Percentiles rank a stretch among this genome's conserved stretches.
Conservation (phyloP, 2,888 invertebrate genomes). For the Digitonthophagus gazella region DNA sequence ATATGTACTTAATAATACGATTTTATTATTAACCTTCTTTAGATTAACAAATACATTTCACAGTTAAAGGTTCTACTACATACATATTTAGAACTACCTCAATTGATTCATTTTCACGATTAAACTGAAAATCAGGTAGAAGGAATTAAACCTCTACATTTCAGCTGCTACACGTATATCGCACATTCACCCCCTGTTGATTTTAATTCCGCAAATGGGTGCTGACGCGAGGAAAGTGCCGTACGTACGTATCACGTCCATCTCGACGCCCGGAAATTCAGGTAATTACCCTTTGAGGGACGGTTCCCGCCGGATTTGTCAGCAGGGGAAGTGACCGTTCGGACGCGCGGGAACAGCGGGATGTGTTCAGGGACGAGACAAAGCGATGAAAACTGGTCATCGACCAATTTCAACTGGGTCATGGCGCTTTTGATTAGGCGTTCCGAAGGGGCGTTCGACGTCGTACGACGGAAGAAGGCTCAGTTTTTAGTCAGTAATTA, state of each 20-base stretch:
- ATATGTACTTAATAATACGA: not conserved
- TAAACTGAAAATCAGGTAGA: too few species aligned
- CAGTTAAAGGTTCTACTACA: too few species aligned
- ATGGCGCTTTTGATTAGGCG: not conserved
- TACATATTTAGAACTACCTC: too few species aligned
- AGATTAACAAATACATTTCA: too few species aligned
- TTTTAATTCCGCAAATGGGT: slow-evolving; percentile 36
- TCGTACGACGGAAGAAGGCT: not conserved
- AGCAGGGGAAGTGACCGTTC: not conserved
- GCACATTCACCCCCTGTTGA: slow-evolving; percentile 14
- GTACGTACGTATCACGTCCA: not conserved
- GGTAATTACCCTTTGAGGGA: not conserved
- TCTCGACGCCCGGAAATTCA: slow-evolving; percentile 1
- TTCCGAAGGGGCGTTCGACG: not conserved
- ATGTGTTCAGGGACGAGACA: too few species aligned
- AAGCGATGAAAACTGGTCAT: not conserved
- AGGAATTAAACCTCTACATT: not conserved
- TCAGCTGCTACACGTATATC: not conserved
- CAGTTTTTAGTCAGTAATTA: slow-evolving; percentile 2
- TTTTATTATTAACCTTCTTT: too few species aligned
- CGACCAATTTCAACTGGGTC: not conserved
- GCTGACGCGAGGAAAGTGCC: slow-evolving; percentile 19
- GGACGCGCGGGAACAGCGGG: too few species aligned
- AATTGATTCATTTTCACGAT: too few species aligned
- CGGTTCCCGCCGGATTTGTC: not conserved